phyloP scores from a whole-genome alignment of 2,797 vertebrate genomes.

The Enoplosus armatus region DNA sequence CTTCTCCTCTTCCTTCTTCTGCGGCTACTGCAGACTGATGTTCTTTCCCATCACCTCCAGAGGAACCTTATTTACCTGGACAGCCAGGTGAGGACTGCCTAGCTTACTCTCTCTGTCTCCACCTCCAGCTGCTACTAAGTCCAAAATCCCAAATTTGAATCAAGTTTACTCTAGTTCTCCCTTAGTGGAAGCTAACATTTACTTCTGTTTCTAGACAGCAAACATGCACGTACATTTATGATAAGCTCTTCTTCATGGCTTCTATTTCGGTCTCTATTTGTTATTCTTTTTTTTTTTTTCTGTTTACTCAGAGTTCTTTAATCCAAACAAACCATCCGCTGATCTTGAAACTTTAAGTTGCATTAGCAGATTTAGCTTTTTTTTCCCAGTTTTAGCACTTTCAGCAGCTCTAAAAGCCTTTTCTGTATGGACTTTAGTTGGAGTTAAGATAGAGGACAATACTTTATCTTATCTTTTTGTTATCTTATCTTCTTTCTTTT shows the following conservation, averaged over 20 bases:
- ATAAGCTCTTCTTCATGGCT: neutral
- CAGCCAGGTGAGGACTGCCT: constrained; percentile 94
- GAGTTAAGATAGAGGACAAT: neutral
- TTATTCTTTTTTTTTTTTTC: neutral
- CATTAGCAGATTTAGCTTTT: neutral
- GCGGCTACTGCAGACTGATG: constrained; percentile 91
- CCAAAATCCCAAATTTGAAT: neutral
- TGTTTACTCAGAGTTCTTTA: neutral
- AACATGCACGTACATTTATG: neutral
- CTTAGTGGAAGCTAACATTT: neutral
- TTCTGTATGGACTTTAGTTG: neutral
- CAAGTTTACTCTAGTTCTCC: neutral
- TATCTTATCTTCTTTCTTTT: no score
- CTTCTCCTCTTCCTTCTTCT: constrained; percentile 52
- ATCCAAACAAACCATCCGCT: neutral
- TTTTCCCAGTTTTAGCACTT: neutral
- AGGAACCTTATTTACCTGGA: constrained; percentile 98
- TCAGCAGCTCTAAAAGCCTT: neutral
- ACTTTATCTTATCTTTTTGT: no score
- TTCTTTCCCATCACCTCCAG: constrained; percentile 98
- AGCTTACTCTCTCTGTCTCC: constrained; percentile 75
- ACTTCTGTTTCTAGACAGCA: neutral
- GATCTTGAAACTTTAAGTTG: neutral
- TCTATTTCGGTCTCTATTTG: neutral
- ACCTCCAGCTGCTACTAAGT: neutral